These are phyloP conservation scores for Marcusenius ussheri DNA, from an alignment of 2,113 vertebrate species.

Conservation along the genomic window DNA sequence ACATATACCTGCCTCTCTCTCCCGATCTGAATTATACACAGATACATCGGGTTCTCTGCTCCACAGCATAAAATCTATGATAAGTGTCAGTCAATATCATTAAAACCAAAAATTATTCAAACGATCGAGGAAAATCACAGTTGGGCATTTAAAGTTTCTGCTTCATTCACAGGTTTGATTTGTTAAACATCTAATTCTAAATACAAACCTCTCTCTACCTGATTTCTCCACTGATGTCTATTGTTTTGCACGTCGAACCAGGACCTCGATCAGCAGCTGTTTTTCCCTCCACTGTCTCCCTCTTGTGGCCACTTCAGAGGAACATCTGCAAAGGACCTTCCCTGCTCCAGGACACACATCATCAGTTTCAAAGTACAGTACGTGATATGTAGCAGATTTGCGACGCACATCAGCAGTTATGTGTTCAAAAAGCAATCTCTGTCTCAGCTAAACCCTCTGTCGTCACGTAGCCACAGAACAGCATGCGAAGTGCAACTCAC, in stretches of 20 bases:
- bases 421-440: background rate
- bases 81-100: background rate
- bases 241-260: background rate
- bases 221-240: background rate
- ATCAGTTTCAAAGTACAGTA: background rate
- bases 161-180: background rate
- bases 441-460: background rate
- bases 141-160: background rate
- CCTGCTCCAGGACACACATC: background rate
- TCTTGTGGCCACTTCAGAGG: conserved; percentile 45
- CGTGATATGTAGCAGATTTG: background rate
- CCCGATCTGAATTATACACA: background rate
- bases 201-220: background rate
- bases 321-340: background rate
- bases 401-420: background rate
- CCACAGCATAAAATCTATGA: background rate
- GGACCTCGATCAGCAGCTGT: background rate
- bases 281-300: conserved; percentile 45
- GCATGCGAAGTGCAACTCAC: background rate
- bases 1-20: background rate
- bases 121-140: background rate
- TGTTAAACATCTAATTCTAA: background rate
- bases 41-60: background rate
- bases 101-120: background rate
- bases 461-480: background rate